A percentile compares a stretch with the other conserved stretches of the same genome.
Evolutionary conservation across 37 sponge, comb jelly and placozoan species (phyloP).

Genomic region (Haliclona indistincta): DNA sequence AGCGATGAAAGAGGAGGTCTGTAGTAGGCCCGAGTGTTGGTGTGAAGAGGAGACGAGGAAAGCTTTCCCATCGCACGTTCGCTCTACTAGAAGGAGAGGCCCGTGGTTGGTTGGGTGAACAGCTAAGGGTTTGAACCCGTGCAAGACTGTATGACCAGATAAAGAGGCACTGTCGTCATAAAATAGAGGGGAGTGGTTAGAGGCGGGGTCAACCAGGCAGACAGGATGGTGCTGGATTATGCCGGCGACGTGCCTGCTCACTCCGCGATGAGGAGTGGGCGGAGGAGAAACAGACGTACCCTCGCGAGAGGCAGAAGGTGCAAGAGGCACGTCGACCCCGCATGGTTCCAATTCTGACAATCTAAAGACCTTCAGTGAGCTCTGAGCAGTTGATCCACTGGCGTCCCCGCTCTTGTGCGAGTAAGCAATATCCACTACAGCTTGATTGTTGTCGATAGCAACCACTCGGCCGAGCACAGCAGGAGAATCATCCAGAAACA

Average conservation of each 20-base stretch:
- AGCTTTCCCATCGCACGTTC: slow-evolving; percentile 40
- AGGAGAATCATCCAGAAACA: slow-evolving; percentile 68
- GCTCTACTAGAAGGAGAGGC: slow-evolving; percentile 60
- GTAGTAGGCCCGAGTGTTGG: slow-evolving; percentile 3
- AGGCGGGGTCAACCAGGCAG: slow-evolving; percentile 39
- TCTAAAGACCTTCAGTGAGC: slow-evolving; percentile 52
- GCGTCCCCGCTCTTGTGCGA: slow-evolving; percentile 5
- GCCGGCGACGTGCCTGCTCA: slow-evolving; percentile 60
- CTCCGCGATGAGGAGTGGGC: background rate
- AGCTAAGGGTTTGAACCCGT: slow-evolving; percentile 42
- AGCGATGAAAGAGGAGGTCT: slow-evolving; percentile 57
- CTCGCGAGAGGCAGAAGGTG: background rate
- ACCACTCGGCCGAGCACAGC: slow-evolving; percentile 66
- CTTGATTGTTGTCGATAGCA: slow-evolving; percentile 65
- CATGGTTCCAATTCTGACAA: slow-evolving; percentile 49
- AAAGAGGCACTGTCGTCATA: background rate
- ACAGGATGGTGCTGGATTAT: slow-evolving; percentile 66
- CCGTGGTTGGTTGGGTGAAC: slow-evolving; percentile 46
- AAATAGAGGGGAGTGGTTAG: background rate
- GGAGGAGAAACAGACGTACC: background rate
- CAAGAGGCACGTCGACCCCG: background rate
- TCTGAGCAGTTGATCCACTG: background rate
- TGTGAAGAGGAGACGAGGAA: slow-evolving; percentile 61
- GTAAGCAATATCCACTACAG: slow-evolving; percentile 57
- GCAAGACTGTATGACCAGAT: background rate